Conservation (phyloP, 2,113 vertebrate genomes). For the Haemorhous mexicanus region DNA sequence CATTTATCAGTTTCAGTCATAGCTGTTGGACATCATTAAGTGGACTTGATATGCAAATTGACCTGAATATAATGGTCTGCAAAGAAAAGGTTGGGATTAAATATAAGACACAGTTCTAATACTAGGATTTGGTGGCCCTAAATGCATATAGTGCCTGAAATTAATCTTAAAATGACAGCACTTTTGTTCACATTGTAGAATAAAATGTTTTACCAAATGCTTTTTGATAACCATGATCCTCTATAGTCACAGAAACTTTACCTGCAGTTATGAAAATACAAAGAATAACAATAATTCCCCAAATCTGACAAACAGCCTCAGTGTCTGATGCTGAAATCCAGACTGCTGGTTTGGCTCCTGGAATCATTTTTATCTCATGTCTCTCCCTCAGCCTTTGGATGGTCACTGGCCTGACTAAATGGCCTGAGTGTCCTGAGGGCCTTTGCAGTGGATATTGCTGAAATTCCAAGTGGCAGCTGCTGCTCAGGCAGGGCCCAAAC, state of each 20-base stretch:
- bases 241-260: neutral
- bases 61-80: neutral
- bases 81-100: neutral
- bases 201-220: neutral
- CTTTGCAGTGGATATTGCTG: neutral
- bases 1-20: neutral
- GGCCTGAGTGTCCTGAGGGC: neutral
- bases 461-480: neutral
- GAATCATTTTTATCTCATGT: neutral
- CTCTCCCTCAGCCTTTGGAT: neutral
- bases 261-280: neutral
- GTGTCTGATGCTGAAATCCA: neutral
- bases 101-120: neutral
- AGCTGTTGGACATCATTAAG: neutral
- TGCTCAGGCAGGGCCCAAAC: neutral
- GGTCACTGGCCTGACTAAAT: neutral
- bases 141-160: neutral
- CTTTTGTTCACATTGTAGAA: neutral
- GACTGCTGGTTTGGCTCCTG: neutral
- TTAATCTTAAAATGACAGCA: neutral
- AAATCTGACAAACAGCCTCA: neutral
- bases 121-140: neutral
- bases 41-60: neutral
- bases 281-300: neutral
- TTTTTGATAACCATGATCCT: neutral